These are phyloP conservation scores for Aethes cnicana DNA, from an alignment of 2,888 invertebrate genomes.

Conservation along the genomic window DNA sequence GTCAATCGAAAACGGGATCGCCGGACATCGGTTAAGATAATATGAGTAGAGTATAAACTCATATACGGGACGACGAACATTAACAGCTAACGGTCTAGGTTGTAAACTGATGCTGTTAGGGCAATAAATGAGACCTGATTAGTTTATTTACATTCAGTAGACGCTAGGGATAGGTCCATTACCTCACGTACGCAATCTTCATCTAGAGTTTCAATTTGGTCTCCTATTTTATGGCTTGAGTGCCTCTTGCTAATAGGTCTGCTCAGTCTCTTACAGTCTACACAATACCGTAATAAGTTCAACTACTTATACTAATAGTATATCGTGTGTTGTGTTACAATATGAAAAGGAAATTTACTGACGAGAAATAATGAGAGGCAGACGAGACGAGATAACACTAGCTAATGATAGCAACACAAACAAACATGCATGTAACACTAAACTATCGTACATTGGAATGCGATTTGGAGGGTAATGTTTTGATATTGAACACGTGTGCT, in stretches of 20 bases:
- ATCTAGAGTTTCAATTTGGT: no score
- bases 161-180: no score
- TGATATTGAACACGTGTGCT: constrained; percentile 24
- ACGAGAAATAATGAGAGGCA: constrained; percentile 5
- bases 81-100: neutral
- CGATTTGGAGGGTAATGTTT: constrained; percentile 25
- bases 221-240: no score
- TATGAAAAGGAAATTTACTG: neutral
- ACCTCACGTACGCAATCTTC: no score
- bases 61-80: constrained; percentile 4
- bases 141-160: no score
- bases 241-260: no score
- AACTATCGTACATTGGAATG: constrained; percentile 20
- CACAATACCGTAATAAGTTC: no score
- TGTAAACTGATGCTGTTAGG: constrained; percentile 8
- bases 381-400: constrained; percentile 3
- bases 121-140: neutral
- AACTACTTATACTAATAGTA: no score
- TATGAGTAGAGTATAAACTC: no score
- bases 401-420: constrained; percentile 1
- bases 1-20: constrained; percentile 34
- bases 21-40: constrained; percentile 44
- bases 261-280: no score
- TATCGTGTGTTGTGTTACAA: no score
- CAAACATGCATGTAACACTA: constrained; percentile 23